Evolutionary conservation across 2,113 vertebrate species (phyloP).

Genomic region (Vidua macroura): DNA sequence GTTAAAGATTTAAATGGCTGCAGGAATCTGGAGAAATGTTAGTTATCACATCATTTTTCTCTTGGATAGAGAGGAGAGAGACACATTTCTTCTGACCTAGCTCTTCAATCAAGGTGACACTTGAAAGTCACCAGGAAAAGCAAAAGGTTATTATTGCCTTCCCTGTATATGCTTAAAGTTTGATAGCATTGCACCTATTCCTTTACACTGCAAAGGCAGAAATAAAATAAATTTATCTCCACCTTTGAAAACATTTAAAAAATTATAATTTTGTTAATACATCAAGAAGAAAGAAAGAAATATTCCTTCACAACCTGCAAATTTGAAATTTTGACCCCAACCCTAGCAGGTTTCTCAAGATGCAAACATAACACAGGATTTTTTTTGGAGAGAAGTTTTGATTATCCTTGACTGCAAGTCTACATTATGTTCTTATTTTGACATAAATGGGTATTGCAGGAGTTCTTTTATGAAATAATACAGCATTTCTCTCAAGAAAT

Average conservation of each 20-base stretch:
- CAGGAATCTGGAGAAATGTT: neutral
- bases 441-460: constrained; percentile 12
- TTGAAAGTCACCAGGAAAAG: neutral
- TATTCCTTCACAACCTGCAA: neutral
- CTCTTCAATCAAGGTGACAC: neutral
- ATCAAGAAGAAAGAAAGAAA: neutral
- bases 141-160: neutral
- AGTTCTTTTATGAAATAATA: constrained; percentile 32
- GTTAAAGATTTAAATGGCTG: neutral
- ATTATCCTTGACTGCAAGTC: constrained; percentile 18
- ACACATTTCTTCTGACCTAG: neutral
- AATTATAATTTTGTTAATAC: neutral
- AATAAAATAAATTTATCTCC: neutral
- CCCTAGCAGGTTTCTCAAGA: neutral
- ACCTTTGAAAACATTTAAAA: neutral
- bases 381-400: constrained; percentile 7
- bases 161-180: neutral
- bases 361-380: neutral
- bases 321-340: neutral
- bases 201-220: neutral
- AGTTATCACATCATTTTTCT: neutral
- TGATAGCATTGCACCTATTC: neutral
- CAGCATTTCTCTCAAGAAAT: constrained; percentile 12
- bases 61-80: neutral
- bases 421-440: constrained; percentile 20